Conservation (phyloP, 2,888 invertebrate species). For the Sarcophaga subvicina region DNA sequence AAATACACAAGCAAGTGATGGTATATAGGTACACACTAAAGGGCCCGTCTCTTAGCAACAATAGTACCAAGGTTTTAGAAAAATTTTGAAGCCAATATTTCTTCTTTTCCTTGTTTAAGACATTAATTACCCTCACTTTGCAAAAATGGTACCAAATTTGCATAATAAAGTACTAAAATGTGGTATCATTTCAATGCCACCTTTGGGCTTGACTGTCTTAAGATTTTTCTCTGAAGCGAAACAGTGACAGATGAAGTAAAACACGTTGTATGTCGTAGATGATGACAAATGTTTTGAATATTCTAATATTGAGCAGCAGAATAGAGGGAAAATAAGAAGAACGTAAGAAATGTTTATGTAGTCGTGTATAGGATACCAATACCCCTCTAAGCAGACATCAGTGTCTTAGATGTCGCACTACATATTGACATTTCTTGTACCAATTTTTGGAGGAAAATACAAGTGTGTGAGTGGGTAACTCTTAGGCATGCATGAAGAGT, state of each 20-base stretch:
- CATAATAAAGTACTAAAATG: background rate
- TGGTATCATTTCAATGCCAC: background rate
- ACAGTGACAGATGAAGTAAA: background rate
- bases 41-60: background rate
- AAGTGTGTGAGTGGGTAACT: constrained; percentile 14
- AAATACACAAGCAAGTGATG: background rate
- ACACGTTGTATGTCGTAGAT: background rate
- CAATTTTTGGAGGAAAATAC: background rate
- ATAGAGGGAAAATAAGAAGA: too few species aligned
- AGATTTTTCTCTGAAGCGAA: background rate
- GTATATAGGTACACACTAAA: too few species aligned
- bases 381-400: constrained; percentile 3
- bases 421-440: constrained; percentile 56
- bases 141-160: too few species aligned
- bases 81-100: background rate
- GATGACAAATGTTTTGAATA: constrained; percentile 52
- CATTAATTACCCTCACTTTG: background rate
- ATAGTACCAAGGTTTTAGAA: background rate
- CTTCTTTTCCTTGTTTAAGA: background rate
- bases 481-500: constrained; percentile 38
- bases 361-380: background rate
- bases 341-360: background rate
- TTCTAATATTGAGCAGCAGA: background rate
- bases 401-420: constrained; percentile 31
- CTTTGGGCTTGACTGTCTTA: background rate